Base-by-base conservation (phyloP, 1,140 invertebrate genomes). In the Apis dorsata region DNA sequence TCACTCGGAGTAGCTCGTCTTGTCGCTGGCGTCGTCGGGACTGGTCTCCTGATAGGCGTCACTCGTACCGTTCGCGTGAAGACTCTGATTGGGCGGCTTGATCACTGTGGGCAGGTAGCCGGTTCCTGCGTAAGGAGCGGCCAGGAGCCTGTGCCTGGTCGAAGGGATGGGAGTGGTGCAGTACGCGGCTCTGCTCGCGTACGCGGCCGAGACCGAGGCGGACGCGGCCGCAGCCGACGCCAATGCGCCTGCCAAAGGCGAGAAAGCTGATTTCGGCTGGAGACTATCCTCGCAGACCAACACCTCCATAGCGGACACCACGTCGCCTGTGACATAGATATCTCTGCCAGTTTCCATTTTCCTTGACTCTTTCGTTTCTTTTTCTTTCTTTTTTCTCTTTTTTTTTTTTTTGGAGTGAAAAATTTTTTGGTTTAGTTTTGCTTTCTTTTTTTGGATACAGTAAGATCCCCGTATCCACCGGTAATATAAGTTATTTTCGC, bases 271-370 rank as follows among this genome's bases (percentile, higher is more conserved):
- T 83, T 95, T 95, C 63, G 95, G 94, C 73, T 95, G 94, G 15
- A 95, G 91, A 74, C 94, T 94, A 63, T 95, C 94, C 63, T 96
- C 96, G 88, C 96, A 96, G 21, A 98, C 94, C 95, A 98, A 95
- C 70, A 97, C 96, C 91, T 99, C 98, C 95, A 99, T 98, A 1
- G 98, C 97, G 87, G 97, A 96, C 0, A 98, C 96, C 0, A 98
- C 97, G 91, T 99, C 98, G 1, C 98, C 97, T 93, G 82, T n/a
- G 88, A 88, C 76, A 88, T 63, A 81, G 63, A 88, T 63, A 82
- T 34, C 69, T 21, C 34, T 72, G 53, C 84, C 57, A 74, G n/a
- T 81, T 84, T 73, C 57, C 28, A 21, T 74, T 62, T 62, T 34
- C 24, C n/a, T 24, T 24, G 19, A 71, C 4, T 51, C 19, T 57